Evolutionary conservation across 2,113 vertebrate species (phyloP).

Genomic region (Gobiocypris rarus): DNA sequence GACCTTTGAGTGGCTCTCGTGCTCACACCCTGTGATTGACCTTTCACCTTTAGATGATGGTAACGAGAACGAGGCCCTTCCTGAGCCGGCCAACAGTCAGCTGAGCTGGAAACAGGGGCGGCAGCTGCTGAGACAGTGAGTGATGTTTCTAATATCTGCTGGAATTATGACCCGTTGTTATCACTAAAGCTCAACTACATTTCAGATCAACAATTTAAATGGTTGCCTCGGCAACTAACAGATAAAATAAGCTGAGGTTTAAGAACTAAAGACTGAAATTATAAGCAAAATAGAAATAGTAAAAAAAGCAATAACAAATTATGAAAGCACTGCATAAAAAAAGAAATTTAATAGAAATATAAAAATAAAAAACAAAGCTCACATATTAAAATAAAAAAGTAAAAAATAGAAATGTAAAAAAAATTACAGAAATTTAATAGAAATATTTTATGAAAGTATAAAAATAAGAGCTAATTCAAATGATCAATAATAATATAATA

Average conservation of each 20-base stretch:
- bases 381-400: not conserved
- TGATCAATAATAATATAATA: too few relatives aligned
- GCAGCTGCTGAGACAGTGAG: conserved; percentile 97
- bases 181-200: too few relatives aligned
- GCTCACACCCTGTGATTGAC: conserved; percentile 16
- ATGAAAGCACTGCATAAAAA: not conserved
- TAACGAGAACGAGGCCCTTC: conserved; percentile 88
- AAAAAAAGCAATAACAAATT: not conserved
- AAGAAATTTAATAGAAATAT: not conserved
- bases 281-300: not conserved
- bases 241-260: too few relatives aligned
- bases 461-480: too few relatives aligned
- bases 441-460: too few relatives aligned
- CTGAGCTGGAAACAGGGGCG: conserved; percentile 98
- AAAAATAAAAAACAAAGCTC: not conserved
- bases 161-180: too few relatives aligned
- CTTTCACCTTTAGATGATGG: conserved; percentile 87
- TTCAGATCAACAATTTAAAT: too few relatives aligned
- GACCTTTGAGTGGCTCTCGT: not conserved
- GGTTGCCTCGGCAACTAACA: too few relatives aligned
- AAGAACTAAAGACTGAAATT: not conserved
- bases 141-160: too few relatives aligned
- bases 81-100: conserved; percentile 92
- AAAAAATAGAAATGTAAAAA: too few relatives aligned
- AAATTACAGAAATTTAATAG: not conserved